A percentile compares a stretch with the other conserved stretches of the same genome.
These are phyloP conservation scores for Sebastes kiyomatsui DNA, from an alignment of 2,797 vertebrate genomes.

Conservation along the genomic window DNA sequence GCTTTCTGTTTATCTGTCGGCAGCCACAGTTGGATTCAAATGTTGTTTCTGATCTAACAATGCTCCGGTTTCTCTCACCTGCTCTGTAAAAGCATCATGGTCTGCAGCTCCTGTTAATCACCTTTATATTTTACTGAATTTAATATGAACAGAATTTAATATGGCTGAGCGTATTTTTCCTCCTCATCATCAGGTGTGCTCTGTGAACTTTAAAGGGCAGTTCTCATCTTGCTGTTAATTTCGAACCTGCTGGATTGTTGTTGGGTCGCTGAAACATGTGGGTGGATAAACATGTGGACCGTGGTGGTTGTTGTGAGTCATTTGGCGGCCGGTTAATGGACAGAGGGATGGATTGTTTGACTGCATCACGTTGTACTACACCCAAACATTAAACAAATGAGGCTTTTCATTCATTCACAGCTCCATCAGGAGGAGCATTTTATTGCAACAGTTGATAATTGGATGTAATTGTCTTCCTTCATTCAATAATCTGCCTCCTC, in stretches of 20 bases:
- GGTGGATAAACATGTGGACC: neutral
- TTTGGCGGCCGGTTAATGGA: neutral
- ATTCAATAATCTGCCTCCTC: neutral
- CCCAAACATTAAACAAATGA: conserved; percentile 1
- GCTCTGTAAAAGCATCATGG: too few species aligned
- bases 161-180: neutral
- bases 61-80: too few species aligned
- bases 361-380: neutral
- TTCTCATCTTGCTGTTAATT: neutral
- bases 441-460: conserved; percentile 1
- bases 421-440: neutral
- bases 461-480: neutral
- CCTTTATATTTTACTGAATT: neutral
- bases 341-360: neutral
- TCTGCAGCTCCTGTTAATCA: neutral
- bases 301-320: neutral
- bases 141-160: neutral
- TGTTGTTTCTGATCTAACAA: too few species aligned
- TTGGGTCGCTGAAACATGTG: neutral
- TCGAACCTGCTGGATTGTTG: neutral
- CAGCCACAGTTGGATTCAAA: too few species aligned
- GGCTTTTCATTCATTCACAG: neutral
- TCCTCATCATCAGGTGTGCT: neutral
- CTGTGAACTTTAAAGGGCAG: neutral
- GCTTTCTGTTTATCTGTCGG: too few species aligned